Percentiles rank a stretch among this genome's conserved stretches.
phyloP scores from a whole-genome alignment of 1,140 invertebrate genomes.

The Brachionus rubens region DNA sequence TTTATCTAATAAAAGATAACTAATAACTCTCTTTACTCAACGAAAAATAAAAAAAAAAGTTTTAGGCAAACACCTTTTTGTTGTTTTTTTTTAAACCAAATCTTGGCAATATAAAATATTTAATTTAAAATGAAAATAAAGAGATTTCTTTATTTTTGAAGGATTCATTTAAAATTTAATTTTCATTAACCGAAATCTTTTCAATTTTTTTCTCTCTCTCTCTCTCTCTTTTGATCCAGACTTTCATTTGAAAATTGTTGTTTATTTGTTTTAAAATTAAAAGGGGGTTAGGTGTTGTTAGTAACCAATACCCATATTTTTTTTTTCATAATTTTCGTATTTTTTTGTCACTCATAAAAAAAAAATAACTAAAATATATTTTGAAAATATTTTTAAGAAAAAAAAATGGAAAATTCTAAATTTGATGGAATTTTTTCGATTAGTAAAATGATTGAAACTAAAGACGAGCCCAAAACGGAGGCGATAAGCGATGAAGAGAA shows the following conservation, averaged over 20 bases:
- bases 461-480: background rate
- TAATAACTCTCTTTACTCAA: conserved; percentile 8
- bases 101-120: conserved; percentile 7
- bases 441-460: conserved; percentile 15
- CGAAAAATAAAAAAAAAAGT: background rate
- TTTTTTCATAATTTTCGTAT: background rate
- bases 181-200: conserved; percentile 35
- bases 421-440: conserved; percentile 30
- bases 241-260: background rate
- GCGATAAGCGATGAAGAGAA: background rate
- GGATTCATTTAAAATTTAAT: conserved; percentile 42
- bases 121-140: conserved; percentile 5
- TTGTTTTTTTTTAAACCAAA: background rate
- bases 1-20: conserved; percentile 40
- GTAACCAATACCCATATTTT: background rate
- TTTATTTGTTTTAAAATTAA: conserved; percentile 15
- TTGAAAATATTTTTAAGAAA: background rate
- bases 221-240: conserved; percentile 25
- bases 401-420: conserved; percentile 29
- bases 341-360: too few relatives aligned
- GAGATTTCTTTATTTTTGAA: background rate
- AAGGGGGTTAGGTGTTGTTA: background rate
- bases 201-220: too few relatives aligned
- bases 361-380: conserved; percentile 13
- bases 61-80: background rate